Conservation (phyloP, 2,888 invertebrate genomes). For the Mechanitis messenoides region DNA sequence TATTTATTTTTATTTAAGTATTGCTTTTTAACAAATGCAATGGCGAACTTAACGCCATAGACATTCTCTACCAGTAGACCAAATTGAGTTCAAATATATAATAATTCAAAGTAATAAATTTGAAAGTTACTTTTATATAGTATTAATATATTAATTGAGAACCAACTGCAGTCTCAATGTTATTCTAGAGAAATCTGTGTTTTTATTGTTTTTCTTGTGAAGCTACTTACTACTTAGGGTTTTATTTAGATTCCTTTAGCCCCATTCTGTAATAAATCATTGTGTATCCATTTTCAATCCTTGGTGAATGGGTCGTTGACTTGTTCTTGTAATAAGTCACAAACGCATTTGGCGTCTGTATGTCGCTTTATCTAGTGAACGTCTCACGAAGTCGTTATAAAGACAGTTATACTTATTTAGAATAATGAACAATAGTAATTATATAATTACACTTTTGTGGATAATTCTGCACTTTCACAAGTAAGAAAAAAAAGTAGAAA, state of each 20-base stretch:
- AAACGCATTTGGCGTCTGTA: constrained; percentile 51
- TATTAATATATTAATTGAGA: too few species aligned
- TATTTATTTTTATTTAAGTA: too few species aligned
- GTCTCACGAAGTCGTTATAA: constrained; percentile 33
- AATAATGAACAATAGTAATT: constrained; percentile 21
- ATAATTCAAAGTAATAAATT: too few species aligned
- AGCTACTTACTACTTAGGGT: constrained; percentile 1
- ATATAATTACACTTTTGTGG: constrained; percentile 16
- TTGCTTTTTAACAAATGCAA: too few species aligned
- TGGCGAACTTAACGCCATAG: too few species aligned
- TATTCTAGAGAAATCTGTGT: background rate
- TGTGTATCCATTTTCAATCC: constrained; percentile 54
- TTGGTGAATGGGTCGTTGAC: constrained; percentile 60
- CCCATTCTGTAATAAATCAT: constrained; percentile 31
- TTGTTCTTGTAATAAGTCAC: constrained; percentile 45
- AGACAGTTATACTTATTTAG: constrained; percentile 23
- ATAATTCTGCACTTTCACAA: constrained; percentile 19
- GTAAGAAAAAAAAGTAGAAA: constrained; percentile 5
- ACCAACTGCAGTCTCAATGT: background rate
- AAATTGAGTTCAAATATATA: too few species aligned
- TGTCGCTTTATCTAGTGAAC: constrained; percentile 39
- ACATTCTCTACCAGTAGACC: too few species aligned
- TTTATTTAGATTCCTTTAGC: constrained; percentile 24
- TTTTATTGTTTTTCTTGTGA: constrained; percentile 6
- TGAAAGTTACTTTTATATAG: too few species aligned